Conservation (phyloP, 2,888 invertebrate species). For the Eurois occulta region DNA sequence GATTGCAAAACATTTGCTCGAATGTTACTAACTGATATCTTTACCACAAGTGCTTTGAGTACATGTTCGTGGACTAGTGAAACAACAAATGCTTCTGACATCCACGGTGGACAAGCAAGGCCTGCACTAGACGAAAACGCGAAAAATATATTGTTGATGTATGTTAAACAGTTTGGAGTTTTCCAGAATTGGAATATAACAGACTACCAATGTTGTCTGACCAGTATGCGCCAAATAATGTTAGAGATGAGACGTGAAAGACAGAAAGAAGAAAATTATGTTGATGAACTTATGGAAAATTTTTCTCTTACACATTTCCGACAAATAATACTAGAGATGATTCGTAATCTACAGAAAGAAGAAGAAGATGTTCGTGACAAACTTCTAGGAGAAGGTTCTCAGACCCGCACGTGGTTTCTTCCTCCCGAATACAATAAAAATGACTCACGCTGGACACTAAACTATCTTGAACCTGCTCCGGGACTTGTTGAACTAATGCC, state of each 20-base stretch:
- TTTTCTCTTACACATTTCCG: neutral
- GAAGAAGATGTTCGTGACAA: neutral
- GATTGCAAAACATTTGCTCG: neutral
- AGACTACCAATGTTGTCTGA: constrained; percentile 15
- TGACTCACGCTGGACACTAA: constrained; percentile 29
- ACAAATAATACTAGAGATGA: neutral
- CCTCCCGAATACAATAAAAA: constrained; percentile 17
- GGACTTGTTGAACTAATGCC: constrained; percentile 20
- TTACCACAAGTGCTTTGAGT: constrained; percentile 15
- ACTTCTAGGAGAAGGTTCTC: neutral
- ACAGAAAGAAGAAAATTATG: constrained; percentile 1
- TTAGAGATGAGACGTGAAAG: constrained; percentile 9
- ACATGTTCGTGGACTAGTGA: constrained; percentile 11
- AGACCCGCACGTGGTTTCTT: neutral
- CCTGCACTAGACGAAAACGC: constrained; percentile 15
- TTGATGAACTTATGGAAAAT: neutral
- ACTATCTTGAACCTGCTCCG: neutral
- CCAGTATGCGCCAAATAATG: constrained; percentile 6
- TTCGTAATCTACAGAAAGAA: neutral
- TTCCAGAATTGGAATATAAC: neutral
- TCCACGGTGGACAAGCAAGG: neutral
- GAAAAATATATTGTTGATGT: neutral
- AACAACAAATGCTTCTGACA: neutral
- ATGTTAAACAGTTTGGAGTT: constrained; percentile 1
- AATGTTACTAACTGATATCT: constrained; percentile 9